Evolutionary conservation across 1,140 invertebrate species (phyloP).

Genomic region (Hesperophylax magnus): DNA sequence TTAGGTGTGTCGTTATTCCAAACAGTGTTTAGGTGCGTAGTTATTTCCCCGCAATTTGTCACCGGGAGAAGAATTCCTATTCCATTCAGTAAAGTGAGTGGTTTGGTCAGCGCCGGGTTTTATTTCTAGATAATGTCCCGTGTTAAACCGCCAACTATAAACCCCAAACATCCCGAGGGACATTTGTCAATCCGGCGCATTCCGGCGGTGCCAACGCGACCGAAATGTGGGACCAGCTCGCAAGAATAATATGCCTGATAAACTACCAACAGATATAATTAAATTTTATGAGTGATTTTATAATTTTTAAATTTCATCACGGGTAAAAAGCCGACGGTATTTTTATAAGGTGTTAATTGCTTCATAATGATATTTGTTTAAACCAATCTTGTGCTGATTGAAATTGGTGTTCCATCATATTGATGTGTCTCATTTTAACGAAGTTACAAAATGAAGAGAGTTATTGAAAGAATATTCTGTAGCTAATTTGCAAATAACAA

Average conservation of each 20-base stretch:
- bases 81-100: background rate
- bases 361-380: too few species aligned
- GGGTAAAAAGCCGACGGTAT: background rate
- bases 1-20: too few species aligned
- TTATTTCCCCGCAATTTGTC: background rate
- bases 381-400: too few species aligned
- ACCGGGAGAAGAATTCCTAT: background rate
- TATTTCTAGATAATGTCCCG: constrained; percentile 21
- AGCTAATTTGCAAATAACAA: too few species aligned
- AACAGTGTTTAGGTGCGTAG: background rate
- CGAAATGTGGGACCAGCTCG: background rate
- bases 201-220: constrained; percentile 31
- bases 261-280: background rate
- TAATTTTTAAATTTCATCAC: background rate
- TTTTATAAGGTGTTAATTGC: too few species aligned
- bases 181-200: constrained; percentile 49
- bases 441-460: too few species aligned
- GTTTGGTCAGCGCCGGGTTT: background rate
- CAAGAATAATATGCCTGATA: background rate
- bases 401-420: too few species aligned
- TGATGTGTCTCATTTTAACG: too few species aligned
- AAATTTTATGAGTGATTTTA: background rate
- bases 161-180: constrained; percentile 17
- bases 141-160: constrained; percentile 30
- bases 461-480: too few species aligned